Conservation (phyloP, 2,797 vertebrate species). For the Fundulus diaphanus region DNA sequence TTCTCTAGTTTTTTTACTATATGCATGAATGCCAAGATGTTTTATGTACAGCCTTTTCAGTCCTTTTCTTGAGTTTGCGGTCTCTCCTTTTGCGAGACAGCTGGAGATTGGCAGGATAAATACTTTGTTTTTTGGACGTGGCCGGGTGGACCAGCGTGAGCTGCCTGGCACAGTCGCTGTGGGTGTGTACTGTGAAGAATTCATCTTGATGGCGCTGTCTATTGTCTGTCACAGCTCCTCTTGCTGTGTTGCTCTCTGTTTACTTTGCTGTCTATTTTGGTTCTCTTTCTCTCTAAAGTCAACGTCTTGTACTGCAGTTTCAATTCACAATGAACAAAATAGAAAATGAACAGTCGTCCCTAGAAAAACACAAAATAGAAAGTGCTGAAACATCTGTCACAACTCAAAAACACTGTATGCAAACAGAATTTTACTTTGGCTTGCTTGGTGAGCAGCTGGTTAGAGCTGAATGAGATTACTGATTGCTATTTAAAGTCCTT, state of each 20-base stretch:
- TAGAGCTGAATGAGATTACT: constrained; percentile 16
- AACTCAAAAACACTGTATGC: not conserved
- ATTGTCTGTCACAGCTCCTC: constrained; percentile 52
- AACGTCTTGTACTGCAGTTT: constrained; percentile 19
- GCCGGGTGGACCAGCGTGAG: constrained; percentile 31
- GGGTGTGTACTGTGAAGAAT: constrained; percentile 51
- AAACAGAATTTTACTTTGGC: constrained; percentile 23
- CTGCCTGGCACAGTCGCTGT: constrained; percentile 48
- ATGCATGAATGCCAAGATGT: not conserved
- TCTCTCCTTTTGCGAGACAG: constrained; percentile 43
- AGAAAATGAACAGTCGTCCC: constrained; percentile 7
- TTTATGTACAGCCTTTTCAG: not conserved
- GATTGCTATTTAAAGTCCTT: constrained; percentile 17
- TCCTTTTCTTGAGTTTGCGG: constrained; percentile 16
- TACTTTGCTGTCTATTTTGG: constrained; percentile 7
- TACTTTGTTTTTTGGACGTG: constrained; percentile 52
- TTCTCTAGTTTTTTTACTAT: constrained; percentile 7
- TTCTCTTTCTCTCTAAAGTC: constrained; percentile 19
- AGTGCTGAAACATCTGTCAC: constrained; percentile 8
- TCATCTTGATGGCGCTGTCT: constrained; percentile 57
- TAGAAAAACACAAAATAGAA: not conserved
- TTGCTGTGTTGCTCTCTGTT: constrained; percentile 36
- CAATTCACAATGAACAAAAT: constrained; percentile 12
- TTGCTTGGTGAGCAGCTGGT: not conserved
- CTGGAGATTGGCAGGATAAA: constrained; percentile 52